phyloP scores from a whole-genome alignment of 2,797 vertebrate genomes.

The Phataginus tricuspis region DNA sequence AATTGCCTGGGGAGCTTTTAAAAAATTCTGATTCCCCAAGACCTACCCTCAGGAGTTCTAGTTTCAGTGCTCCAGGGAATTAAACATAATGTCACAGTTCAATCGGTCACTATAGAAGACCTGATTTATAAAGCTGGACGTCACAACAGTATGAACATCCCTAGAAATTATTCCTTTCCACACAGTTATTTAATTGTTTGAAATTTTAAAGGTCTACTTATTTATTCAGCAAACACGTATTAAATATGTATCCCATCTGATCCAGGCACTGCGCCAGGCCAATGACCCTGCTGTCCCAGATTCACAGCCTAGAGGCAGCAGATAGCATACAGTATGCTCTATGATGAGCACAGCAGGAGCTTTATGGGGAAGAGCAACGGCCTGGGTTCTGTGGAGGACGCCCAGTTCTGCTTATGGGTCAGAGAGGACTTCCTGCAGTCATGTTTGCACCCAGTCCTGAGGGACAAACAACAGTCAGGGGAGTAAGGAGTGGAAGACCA shows the following conservation, averaged over 20 bases:
- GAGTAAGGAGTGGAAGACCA: neutral
- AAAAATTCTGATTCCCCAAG: neutral
- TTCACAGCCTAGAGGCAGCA: neutral
- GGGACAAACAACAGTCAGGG: neutral
- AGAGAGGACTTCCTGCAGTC: neutral
- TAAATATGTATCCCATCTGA: neutral
- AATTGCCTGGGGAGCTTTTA: neutral
- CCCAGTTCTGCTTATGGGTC: neutral
- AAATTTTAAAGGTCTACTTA: neutral
- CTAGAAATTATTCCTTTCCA: neutral
- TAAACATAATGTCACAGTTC: neutral
- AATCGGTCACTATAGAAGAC: neutral
- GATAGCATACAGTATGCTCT: rapidly evolving
- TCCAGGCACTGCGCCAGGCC: neutral
- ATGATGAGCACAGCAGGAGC: too few relatives aligned
- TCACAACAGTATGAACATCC: neutral
- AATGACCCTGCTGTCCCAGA: neutral
- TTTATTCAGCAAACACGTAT: neutral
- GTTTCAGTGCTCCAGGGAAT: neutral
- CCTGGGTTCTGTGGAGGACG: neutral
- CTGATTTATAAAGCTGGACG: neutral
- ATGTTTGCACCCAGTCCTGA: neutral
- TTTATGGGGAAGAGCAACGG: neutral
- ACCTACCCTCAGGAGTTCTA: neutral
- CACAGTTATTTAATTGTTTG: neutral